Percentiles rank a stretch among this genome's conserved stretches.
phyloP scores from a whole-genome alignment of 2,113 vertebrate species.

The Heterochromis multidens region DNA sequence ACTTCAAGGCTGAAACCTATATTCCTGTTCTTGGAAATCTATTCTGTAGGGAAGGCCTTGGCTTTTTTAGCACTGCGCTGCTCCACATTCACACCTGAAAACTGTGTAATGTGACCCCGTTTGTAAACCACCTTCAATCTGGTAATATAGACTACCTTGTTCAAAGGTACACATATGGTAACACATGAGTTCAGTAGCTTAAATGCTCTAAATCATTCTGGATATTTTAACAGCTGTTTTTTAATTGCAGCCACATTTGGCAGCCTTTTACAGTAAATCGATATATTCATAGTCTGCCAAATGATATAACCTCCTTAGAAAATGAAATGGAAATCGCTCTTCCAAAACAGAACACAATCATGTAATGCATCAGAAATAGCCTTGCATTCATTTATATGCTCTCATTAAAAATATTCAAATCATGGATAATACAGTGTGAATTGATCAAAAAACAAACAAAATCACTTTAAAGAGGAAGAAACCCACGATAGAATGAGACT shows the following conservation, averaged over 20 bases:
- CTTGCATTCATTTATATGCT: not conserved
- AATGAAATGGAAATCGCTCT: not conserved
- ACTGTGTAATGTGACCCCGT: not conserved
- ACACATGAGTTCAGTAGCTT: not conserved
- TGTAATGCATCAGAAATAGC: not conserved
- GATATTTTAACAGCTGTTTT: not conserved
- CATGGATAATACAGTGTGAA: not conserved
- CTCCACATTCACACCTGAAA: conserved; percentile 1
- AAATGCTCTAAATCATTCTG: not conserved
- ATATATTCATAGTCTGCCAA: not conserved
- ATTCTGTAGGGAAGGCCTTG: not conserved
- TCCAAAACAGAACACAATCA: not conserved
- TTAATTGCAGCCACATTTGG: not conserved
- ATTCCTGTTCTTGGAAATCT: not conserved
- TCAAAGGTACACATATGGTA: not conserved
- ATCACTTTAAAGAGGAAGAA: not conserved
- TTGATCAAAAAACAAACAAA: not conserved
- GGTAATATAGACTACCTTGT: not conserved
- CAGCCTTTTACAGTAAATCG: not conserved
- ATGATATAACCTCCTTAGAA: not conserved
- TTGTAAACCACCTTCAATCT: not conserved
- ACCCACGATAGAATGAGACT: not conserved
- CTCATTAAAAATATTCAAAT: not conserved
- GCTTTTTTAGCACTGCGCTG: not conserved
- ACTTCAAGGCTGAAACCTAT: not conserved